phyloP scores from a whole-genome alignment of 1,140 invertebrate species.

The Calycopis cecrops region DNA sequence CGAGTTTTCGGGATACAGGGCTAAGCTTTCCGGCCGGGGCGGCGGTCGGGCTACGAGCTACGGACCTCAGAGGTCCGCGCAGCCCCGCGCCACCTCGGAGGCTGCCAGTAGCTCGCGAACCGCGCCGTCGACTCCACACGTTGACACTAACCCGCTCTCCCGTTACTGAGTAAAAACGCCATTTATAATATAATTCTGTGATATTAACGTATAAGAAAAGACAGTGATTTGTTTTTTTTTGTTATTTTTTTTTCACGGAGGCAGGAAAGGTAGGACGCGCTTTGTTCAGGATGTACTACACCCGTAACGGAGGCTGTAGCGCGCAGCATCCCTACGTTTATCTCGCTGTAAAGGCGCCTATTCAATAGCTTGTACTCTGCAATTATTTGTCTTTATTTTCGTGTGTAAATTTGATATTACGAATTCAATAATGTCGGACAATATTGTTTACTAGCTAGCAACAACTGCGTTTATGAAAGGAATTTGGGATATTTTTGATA shows the following conservation, averaged over 20 bases:
- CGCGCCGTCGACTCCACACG: conserved; percentile 52
- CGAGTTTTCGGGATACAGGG: conserved; percentile 9
- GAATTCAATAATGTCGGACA: too few relatives aligned
- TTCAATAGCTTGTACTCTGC: not conserved
- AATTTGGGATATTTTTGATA: too few relatives aligned
- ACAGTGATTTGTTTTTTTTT: not conserved
- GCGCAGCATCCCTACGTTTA: conserved; percentile 62
- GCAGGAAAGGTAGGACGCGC: conserved; percentile 33
- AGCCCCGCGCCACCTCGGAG: conserved; percentile 57
- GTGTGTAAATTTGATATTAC: too few relatives aligned
- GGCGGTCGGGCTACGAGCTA: conserved; percentile 47
- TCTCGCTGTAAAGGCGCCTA: conserved; percentile 22
- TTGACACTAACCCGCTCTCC: conserved; percentile 10
- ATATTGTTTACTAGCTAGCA: too few relatives aligned
- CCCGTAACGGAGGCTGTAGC: conserved; percentile 54
- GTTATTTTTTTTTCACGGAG: not conserved
- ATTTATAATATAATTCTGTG: too few relatives aligned
- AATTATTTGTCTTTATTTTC: too few relatives aligned
- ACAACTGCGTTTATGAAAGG: too few relatives aligned
- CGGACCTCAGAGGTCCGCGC: conserved; percentile 20
- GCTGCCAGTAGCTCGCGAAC: conserved; percentile 67
- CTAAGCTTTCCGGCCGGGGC: conserved; percentile 50
- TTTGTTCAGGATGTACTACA: conserved; percentile 58
- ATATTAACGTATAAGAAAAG: too few relatives aligned
- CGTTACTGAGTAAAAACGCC: conserved; percentile 18